These are phyloP conservation scores for Parauchenoglanis punctatus DNA, from an alignment of 2,797 vertebrate species.

Conservation along the genomic window DNA sequence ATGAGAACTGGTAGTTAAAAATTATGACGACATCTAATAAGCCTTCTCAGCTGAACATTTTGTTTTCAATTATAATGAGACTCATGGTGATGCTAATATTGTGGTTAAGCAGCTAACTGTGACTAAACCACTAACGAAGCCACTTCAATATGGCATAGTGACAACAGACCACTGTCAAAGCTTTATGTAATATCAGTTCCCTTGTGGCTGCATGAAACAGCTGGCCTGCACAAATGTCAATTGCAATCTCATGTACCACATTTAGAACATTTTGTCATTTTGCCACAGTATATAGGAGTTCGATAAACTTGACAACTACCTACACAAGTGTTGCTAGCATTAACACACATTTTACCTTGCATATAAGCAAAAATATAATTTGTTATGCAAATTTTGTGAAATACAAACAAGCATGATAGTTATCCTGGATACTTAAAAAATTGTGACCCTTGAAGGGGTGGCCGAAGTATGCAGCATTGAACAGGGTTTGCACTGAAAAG, in stretches of 20 bases:
- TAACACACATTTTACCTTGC: background rate
- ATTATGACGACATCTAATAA: background rate
- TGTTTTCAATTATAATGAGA: background rate
- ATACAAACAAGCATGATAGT: background rate
- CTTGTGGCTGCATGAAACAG: background rate
- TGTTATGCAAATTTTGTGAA: background rate
- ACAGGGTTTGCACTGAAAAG: background rate
- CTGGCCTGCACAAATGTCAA: background rate
- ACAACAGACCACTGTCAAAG: slow-evolving; percentile 5
- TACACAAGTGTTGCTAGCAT: background rate
- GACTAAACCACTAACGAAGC: slow-evolving; percentile 25
- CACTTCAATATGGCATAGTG: background rate
- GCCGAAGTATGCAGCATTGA: background rate
- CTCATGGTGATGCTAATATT: background rate
- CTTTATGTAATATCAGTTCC: background rate
- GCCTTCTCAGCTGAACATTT: background rate
- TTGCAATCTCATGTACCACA: background rate
- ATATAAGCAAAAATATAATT: slow-evolving; percentile 3
- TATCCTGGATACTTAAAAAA: background rate
- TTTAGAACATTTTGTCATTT: slow-evolving; percentile 8
- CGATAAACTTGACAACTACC: background rate
- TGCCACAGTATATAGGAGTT: background rate
- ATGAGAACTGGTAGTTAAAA: background rate
- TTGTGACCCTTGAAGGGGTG: background rate
- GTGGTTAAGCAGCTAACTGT: slow-evolving; percentile 17